Base-by-base conservation (phyloP, 1,140 invertebrate species). In the Acromyrmex heyeri region DNA sequence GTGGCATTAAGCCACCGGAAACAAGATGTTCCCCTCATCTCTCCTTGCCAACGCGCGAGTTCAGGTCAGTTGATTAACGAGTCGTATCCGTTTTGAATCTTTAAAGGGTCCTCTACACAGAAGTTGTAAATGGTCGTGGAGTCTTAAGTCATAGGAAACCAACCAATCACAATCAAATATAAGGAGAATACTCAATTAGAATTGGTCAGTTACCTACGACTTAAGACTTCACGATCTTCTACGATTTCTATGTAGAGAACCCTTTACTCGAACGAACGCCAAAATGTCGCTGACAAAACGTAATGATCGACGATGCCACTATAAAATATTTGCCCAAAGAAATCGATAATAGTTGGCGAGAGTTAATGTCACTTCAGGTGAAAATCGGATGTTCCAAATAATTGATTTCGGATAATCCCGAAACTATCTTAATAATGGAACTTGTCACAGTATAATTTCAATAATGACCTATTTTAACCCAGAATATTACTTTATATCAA, bases 1-100 rank as follows among this genome's bases (percentile, higher is more conserved):
- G 85, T 73, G 77, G 72, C 70, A 88, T 88, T 70, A 89, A 89
- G 86, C 87, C 86, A 76, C 85, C 86, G 88, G 85, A 90, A 90
- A 90, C 87, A 88, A 90, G 83, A 64, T 21, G 44, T 78, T 64
- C 18, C 44, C 59, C 38, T 16, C n/a, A 27, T 55, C 27, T 70
- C 82, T 76, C 55, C 62, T 44, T 81, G 57, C 72, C 53, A 50
- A 55, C 73, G 69, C 24, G 27, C 81, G 87, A 86, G 75, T 87
- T 61, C 75, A 53, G 59, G 76, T 78, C 88, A 70, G 59, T 86
- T 79, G 85, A 77, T 70, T 59, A 76, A 90, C 44, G 78, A 67
- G 48, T 64, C 69, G 67, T 59, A 53, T 88, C 76, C 67, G 83
- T 48, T 55, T 62, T 12, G 24, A 67, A 79, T 79, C 48, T 65